A percentile compares a stretch with the other conserved stretches of the same genome.
phyloP scores from a whole-genome alignment of 2,797 vertebrate species.

The Delichon dasypus region DNA sequence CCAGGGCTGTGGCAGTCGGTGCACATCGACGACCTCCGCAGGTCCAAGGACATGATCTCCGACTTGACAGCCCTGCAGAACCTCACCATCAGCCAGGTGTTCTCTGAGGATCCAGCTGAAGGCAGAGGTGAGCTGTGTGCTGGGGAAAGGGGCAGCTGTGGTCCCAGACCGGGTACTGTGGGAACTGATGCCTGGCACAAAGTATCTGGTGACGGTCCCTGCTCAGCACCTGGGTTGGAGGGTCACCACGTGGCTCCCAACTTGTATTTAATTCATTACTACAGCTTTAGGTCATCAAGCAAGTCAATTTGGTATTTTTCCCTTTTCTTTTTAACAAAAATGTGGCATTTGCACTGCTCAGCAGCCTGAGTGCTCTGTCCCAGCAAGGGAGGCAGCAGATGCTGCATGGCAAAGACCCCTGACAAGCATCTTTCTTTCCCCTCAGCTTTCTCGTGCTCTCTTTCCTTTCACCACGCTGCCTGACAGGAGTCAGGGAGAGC shows the following conservation, averaged over 20 bases:
- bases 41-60: slow-evolving; percentile 84
- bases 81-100: slow-evolving; percentile 89
- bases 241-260: not conserved
- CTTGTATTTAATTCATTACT: not conserved
- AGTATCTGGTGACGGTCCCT: accelerated
- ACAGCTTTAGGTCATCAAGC: not conserved
- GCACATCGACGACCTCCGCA: slow-evolving; percentile 92
- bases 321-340: not conserved
- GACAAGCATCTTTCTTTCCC: not conserved
- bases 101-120: slow-evolving; percentile 67
- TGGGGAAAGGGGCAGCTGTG: not conserved
- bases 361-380: not conserved
- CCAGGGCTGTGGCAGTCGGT: slow-evolving; percentile 90
- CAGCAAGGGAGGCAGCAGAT: not conserved
- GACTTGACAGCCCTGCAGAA: slow-evolving; percentile 86
- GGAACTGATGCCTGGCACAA: not conserved
- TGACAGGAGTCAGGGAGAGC: not conserved
- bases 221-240: not conserved
- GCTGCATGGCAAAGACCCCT: not conserved
- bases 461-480: not conserved
- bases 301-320: not conserved
- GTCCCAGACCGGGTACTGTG: accelerated
- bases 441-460: not conserved
- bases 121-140: slow-evolving; percentile 68
- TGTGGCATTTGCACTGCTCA: not conserved